A percentile compares a stretch with the other conserved stretches of the same genome.
Evolutionary conservation across 2,113 vertebrate genomes (phyloP).

Genomic region (Meriones unguiculatus): DNA sequence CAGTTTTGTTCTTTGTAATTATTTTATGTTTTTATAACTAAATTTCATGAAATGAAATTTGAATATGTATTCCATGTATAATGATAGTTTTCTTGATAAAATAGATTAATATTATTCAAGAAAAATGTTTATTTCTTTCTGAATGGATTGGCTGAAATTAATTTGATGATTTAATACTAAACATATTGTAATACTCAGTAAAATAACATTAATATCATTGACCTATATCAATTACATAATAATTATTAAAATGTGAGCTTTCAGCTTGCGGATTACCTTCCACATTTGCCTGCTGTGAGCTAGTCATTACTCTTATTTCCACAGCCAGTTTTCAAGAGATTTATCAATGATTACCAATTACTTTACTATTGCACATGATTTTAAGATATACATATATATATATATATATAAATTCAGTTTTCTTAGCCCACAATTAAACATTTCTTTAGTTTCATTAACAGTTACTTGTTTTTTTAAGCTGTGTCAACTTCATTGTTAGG

Average conservation of each 20-base stretch:
- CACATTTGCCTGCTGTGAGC: background rate
- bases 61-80: background rate
- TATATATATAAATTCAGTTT: background rate
- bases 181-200: background rate
- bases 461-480: conserved; percentile 27
- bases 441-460: conserved; percentile 36
- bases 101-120: background rate
- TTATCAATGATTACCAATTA: conserved; percentile 38
- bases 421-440: background rate
- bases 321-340: background rate
- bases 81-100: background rate
- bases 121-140: no score
- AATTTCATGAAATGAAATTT: background rate
- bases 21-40: background rate
- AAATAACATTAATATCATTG: background rate
- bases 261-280: background rate
- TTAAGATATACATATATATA: no score
- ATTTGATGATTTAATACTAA: background rate
- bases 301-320: conserved; percentile 1
- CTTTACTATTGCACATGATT: background rate
- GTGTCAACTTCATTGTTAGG: background rate
- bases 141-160: background rate
- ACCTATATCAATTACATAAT: background rate
- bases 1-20: background rate
- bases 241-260: background rate